Conservation (phyloP, 1,140 invertebrate species). For the Eupristina koningsbergeri region DNA sequence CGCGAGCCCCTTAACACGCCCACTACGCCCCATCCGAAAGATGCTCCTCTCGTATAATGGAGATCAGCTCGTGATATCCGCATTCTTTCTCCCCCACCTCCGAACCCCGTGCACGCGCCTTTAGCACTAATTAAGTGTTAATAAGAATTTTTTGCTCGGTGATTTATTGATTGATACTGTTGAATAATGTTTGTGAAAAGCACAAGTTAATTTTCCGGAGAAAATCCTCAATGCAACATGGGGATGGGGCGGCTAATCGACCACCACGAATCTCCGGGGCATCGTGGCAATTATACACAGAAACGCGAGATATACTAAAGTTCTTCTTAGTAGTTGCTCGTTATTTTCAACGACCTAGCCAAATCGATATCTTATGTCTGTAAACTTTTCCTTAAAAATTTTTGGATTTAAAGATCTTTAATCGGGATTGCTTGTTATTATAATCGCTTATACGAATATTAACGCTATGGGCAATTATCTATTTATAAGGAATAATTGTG, state of each 20-base stretch:
- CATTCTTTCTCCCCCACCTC: conserved; percentile 46
- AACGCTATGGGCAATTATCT: too few species aligned
- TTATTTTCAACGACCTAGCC: neutral
- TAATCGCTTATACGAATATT: too few species aligned
- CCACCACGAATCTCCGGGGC: neutral
- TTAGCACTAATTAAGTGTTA: conserved; percentile 43
- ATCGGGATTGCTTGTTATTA: neutral
- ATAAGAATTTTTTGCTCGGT: conserved; percentile 13
- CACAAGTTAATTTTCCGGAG: neutral
- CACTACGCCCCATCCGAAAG: conserved; percentile 43
- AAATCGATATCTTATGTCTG: neutral
- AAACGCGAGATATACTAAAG: neutral
- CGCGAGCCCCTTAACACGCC: conserved; percentile 34
- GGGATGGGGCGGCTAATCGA: neutral
- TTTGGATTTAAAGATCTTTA: neutral
- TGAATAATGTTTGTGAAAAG: neutral
- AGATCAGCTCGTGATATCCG: conserved; percentile 51
- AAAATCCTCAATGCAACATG: neutral
- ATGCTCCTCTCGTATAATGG: conserved; percentile 48
- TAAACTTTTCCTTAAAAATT: too few species aligned
- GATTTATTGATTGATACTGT: conserved; percentile 13
- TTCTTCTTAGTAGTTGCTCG: neutral
- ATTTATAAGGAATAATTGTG: too few species aligned
- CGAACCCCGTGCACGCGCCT: neutral
- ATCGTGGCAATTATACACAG: neutral